Percentiles rank a stretch among this genome's conserved stretches.
Conservation (phyloP, 2,888 invertebrate genomes). For the Schrankia costaestrigalis region DNA sequence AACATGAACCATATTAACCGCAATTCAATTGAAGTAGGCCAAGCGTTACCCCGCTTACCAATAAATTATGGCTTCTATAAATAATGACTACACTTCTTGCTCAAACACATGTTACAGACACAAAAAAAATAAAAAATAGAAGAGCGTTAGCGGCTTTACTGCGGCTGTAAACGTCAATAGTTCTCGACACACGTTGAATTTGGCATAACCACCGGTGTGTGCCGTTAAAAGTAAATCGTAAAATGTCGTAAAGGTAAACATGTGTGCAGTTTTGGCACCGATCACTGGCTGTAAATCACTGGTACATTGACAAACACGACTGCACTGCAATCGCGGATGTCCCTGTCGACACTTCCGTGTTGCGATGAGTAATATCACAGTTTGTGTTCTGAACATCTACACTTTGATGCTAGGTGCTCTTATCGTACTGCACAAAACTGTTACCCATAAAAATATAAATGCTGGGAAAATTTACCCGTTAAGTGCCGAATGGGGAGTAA, state of each 20-base stretch:
- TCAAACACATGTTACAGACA: slow-evolving; percentile 7
- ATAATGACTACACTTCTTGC: slow-evolving; percentile 5
- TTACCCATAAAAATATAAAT: slow-evolving; percentile 7
- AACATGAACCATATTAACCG: background rate
- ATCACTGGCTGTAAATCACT: slow-evolving; percentile 58
- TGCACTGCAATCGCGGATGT: slow-evolving; percentile 63
- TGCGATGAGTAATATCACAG: slow-evolving; percentile 59
- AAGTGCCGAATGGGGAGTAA: slow-evolving; percentile 12
- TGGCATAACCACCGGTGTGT: slow-evolving; percentile 13
- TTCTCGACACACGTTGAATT: slow-evolving; percentile 11
- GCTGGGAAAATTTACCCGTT: slow-evolving; percentile 6
- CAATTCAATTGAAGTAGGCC: background rate
- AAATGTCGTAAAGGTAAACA: slow-evolving; percentile 47
- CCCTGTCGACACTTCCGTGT: slow-evolving; percentile 65
- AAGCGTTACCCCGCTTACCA: background rate
- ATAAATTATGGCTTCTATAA: slow-evolving; percentile 1
- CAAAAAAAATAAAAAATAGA: slow-evolving; percentile 12
- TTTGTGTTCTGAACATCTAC: slow-evolving; percentile 33
- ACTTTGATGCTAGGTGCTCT: slow-evolving; percentile 21
- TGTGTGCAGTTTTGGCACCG: slow-evolving; percentile 56
- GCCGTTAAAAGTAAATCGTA: slow-evolving; percentile 37
- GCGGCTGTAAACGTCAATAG: slow-evolving; percentile 25
- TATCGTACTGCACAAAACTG: slow-evolving; percentile 18
- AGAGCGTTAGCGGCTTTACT: slow-evolving; percentile 21
- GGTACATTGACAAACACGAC: slow-evolving; percentile 66